Conservation (phyloP, 92 coral and sea anemone genomes). For the Phymanthus crucifer region DNA sequence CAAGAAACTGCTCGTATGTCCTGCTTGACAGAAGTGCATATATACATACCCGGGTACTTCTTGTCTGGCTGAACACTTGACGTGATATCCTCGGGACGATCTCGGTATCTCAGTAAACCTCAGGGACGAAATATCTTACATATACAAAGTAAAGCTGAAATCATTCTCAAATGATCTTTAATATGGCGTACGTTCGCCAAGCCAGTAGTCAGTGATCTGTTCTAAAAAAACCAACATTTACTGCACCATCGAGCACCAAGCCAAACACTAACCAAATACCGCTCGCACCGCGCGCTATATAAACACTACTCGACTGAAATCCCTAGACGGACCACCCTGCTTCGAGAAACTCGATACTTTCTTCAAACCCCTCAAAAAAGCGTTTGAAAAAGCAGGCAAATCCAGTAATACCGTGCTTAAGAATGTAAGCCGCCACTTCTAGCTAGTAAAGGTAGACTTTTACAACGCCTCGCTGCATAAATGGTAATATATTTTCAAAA, state of each 20-base stretch:
- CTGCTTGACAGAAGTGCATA: background rate
- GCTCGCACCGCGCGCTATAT: background rate
- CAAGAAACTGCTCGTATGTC: background rate
- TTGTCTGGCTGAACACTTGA: background rate
- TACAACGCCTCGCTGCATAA: conserved; percentile 2
- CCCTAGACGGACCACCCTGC: background rate
- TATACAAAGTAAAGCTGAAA: background rate
- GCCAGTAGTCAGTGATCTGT: background rate
- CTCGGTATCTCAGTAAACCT: background rate
- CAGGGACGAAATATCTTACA: background rate
- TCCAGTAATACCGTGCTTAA: too few relatives aligned
- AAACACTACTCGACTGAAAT: background rate
- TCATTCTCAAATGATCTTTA: background rate
- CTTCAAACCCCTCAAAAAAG: background rate
- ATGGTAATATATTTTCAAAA: conserved; percentile 25
- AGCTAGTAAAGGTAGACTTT: background rate
- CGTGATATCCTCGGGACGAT: background rate
- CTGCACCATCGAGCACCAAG: background rate
- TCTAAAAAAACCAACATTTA: conserved; percentile 25
- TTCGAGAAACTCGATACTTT: background rate
- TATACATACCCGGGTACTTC: background rate
- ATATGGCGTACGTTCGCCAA: background rate
- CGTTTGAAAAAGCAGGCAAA: background rate
- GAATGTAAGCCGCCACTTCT: background rate
- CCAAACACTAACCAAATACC: background rate